These are phyloP conservation scores for Spatulosminthurus flaviceps DNA, from an alignment of 2,888 invertebrate genomes.

Conservation along the genomic window DNA sequence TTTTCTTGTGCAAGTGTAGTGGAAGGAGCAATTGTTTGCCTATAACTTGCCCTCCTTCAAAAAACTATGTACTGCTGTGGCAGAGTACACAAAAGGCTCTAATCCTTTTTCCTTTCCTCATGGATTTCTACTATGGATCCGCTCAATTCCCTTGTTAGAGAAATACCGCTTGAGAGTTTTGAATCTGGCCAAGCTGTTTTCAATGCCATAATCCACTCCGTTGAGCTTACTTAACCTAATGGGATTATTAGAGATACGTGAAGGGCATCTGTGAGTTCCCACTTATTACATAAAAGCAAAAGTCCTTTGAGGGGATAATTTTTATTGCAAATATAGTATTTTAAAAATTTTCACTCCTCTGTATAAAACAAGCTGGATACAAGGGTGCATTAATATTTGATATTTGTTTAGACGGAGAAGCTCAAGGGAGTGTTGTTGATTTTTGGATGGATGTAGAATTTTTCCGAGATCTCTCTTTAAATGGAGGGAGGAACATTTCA, in stretches of 20 bases:
- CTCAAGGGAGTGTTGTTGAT: background rate
- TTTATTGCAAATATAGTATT: background rate
- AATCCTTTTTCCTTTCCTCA: background rate
- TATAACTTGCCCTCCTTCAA: slow-evolving; percentile 6
- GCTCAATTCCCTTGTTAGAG: background rate
- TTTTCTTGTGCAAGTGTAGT: background rate
- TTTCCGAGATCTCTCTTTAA: background rate
- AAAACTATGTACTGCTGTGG: background rate
- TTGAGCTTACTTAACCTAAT: slow-evolving; percentile 51
- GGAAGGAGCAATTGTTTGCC: background rate
- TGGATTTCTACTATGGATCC: background rate
- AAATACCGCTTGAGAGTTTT: background rate
- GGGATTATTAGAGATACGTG: slow-evolving; percentile 44
- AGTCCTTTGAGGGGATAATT: background rate
- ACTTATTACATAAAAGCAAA: background rate
- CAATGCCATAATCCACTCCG: slow-evolving; percentile 19
- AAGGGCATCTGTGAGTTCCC: slow-evolving; percentile 29
- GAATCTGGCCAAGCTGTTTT: background rate
- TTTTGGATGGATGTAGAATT: background rate
- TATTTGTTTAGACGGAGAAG: background rate
- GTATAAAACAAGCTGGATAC: too few species aligned
- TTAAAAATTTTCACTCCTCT: background rate
- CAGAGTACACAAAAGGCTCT: background rate
- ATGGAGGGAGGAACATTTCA: background rate
- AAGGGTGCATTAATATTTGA: background rate